Conservation (phyloP, 2,113 vertebrate species). For the Corvus cornix region DNA sequence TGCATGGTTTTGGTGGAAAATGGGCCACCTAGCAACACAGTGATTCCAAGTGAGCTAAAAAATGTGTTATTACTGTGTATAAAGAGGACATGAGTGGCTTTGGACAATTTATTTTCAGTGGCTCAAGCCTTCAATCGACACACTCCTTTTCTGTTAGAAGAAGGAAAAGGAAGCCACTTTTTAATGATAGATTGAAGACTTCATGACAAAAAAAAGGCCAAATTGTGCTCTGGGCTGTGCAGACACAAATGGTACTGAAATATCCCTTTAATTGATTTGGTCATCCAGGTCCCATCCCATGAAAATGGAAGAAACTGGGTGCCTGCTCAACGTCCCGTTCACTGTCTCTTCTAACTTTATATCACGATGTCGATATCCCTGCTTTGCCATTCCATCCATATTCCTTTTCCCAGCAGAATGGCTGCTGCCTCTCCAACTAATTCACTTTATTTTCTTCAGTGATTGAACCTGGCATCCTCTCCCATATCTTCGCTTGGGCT, state of each 20-base stretch:
- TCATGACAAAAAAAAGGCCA: neutral
- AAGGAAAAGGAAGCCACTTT: neutral
- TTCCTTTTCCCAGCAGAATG: neutral
- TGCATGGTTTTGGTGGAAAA: neutral
- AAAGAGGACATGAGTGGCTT: neutral
- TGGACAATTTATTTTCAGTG: neutral
- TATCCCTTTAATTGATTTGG: neutral
- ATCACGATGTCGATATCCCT: neutral
- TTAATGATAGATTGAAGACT: neutral
- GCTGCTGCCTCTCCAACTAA: constrained; percentile 43
- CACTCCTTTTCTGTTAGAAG: neutral
- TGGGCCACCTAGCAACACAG: neutral
- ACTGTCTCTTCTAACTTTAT: neutral
- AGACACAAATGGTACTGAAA: neutral
- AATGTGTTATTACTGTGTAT: neutral
- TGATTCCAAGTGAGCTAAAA: neutral
- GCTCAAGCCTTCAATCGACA: neutral
- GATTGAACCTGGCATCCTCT: constrained; percentile 25
- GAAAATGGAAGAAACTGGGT: neutral
- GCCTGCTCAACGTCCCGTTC: neutral
- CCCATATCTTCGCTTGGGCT: neutral
- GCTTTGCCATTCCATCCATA: neutral
- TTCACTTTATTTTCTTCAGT: constrained; percentile 57
- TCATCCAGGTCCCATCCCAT: neutral
- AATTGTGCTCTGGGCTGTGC: neutral